Base-by-base conservation (phyloP, 2,797 vertebrate genomes). In the Sebastes diploproa region DNA sequence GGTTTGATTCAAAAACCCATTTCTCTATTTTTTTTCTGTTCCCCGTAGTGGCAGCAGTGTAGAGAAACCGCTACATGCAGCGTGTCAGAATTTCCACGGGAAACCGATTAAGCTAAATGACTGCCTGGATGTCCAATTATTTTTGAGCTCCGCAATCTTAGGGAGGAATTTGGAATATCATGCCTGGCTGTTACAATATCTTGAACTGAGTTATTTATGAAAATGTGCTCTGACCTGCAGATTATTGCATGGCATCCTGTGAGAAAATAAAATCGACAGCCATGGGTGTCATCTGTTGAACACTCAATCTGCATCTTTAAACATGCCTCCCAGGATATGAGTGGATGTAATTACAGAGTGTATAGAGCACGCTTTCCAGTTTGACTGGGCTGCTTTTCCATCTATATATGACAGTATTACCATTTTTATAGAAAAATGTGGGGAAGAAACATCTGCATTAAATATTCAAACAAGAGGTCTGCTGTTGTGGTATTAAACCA, bases 91-190 rank as follows among this genome's bases (percentile, higher is more conserved):
- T 85, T 91, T 88, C 70, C 79, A 72, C 62, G 6, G 73, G 54
- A 89, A 92, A 86, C 46, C 18, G 72, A 88, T 91, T 86, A 84
- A 81, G 78, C 77, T 81, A 91, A 92, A 92, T 86, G 82, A 82
- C 81, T 87, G 78, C 85, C 75, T 82, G 80, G 60, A 82, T 91
- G 82, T 86, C 78, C 85, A 89, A 87, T 92, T 90, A 87, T 83
- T 86, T 79, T 77, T 82, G 50, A 87, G 85, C 64, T 82, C 58
- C 3, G 52, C 78, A 88, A 79, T 90, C 84, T 82, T 64, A 11
- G 55, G 23, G 36, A 81, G 78, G 72, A 84, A 90, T 89, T 86
- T 89, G 78, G 79, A 90, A 78, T 90, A 92, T 90, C 81, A 82
- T 76, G 62, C 67, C 30, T 66, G n/a, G 80, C 83, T 90, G 77